phyloP scores from a whole-genome alignment of 2,888 invertebrate genomes.

The Entomobrya proxima region DNA sequence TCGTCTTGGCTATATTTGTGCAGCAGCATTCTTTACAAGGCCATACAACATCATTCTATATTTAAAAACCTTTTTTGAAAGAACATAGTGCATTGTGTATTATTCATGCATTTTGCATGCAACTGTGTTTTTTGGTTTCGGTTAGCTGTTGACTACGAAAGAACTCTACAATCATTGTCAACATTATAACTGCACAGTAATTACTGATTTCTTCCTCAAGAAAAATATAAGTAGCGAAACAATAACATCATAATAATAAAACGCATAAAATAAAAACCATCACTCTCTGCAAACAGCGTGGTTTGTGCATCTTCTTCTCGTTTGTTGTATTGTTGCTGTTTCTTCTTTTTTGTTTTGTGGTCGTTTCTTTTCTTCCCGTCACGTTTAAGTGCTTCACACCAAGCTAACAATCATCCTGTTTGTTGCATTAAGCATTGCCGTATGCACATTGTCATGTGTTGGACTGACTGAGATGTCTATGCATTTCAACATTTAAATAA shows the following conservation, averaged over 20 bases:
- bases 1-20: background rate
- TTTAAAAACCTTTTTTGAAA: slow-evolving; percentile 3
- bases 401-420: slow-evolving; percentile 50
- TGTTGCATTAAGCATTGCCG: slow-evolving; percentile 29
- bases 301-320: slow-evolving; percentile 19
- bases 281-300: background rate
- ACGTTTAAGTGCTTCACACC: slow-evolving; percentile 51
- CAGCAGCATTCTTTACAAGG: slow-evolving; percentile 25
- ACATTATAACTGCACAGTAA: too few species aligned
- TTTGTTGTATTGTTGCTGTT: background rate
- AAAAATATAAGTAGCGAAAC: background rate
- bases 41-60: slow-evolving; percentile 27
- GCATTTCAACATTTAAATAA: slow-evolving; percentile 28
- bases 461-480: background rate
- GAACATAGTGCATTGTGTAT: background rate
- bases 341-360: slow-evolving; percentile 18
- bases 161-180: too few species aligned
- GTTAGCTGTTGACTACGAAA: too few species aligned
- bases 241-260: slow-evolving; percentile 6
- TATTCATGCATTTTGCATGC: too few species aligned
- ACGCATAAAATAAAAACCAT: too few species aligned
- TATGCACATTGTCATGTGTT: background rate
- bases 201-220: too few species aligned
- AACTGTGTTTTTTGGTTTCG: too few species aligned
- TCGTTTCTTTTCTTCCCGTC: slow-evolving; percentile 38